Conservation (phyloP, 2,113 vertebrate genomes). For the Jaculus jaculus region DNA sequence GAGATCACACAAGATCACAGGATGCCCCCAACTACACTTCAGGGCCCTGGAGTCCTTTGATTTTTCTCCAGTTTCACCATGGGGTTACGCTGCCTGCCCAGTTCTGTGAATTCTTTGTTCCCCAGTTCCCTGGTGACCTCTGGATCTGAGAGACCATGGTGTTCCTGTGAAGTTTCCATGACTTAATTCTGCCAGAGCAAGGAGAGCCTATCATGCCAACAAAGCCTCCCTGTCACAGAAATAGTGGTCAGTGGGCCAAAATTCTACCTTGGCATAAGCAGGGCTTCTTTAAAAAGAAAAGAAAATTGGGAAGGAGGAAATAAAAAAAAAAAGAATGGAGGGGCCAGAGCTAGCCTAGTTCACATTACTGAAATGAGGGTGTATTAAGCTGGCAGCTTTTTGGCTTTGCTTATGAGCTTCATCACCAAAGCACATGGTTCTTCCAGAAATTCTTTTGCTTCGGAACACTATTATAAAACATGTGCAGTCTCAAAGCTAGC, state of each 20-base stretch:
- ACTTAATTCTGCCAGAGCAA: constrained; percentile 69
- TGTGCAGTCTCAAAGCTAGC: constrained; percentile 13
- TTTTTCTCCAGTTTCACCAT: not conserved
- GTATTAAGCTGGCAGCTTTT: constrained; percentile 53
- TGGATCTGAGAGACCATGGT: constrained; percentile 6
- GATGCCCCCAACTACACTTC: not conserved
- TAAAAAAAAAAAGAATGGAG: not conserved
- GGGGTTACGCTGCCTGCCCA: not conserved
- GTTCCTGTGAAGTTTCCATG: constrained; percentile 68
- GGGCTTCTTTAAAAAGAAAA: too few species aligned
- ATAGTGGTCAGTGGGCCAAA: constrained; percentile 39
- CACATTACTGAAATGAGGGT: constrained; percentile 1
- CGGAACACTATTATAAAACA: constrained; percentile 48
- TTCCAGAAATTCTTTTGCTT: constrained; percentile 63
- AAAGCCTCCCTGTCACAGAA: constrained; percentile 42
- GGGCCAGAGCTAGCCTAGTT: constrained; percentile 11
- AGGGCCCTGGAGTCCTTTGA: not conserved
- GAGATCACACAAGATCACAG: not conserved
- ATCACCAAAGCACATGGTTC: constrained; percentile 52
- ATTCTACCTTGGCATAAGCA: constrained; percentile 58
- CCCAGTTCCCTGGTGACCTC: not conserved
- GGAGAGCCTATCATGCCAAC: constrained; percentile 41
- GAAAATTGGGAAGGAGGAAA: not conserved
- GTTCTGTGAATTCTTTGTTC: constrained; percentile 61
- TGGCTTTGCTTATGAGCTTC: constrained; percentile 42